Evolutionary conservation across 1,140 invertebrate species (phyloP), one percentile per base, ranked within the genome.

Genomic region (Mactra quadrangularis): DNA sequence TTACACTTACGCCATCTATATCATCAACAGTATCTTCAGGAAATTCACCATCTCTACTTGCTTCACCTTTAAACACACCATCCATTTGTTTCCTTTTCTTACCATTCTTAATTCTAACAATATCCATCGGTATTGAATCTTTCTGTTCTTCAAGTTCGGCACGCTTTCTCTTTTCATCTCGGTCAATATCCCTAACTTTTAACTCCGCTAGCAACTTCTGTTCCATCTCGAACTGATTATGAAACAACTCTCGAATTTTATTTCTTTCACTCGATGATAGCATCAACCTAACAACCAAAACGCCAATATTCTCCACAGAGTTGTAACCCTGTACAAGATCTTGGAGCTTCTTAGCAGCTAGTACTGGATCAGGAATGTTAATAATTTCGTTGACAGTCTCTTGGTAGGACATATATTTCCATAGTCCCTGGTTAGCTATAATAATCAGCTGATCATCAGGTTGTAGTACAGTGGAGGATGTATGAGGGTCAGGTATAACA

Each of bases 241-340:
- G 78, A 52, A 90, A 62, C 41, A 88, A 78, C 15, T 86, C 75
- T 53, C 78, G 86, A 70, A 91, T 87, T 29, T 78, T 86, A 9
- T 82, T 66, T 53, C 86, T 84, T 83, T 91, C 88, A 31, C 29
- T 59, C 6, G 87, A 82, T 3, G 87, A 87, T 25, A 90, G 64
- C 68, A 89, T 72, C 0, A 93, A 82, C 22, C 88, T 79, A 0
- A 93, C 84, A 9, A 93, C 91, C 1, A 93, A 75, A 22, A 93
- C 88, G 22, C 87, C 87, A 55, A 93, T 90, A 60, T 93, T 93
- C 78, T 93, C 93, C 60, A 88, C 87, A 13, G 91, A 92, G 0
- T 91, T 90, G 62, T 92, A 93, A 19, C 91, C 90, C 60, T 93
- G 92, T 25, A 92, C 92, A 6, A 93, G 79, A 81, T 93, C 93